phyloP scores from a whole-genome alignment of 2,888 invertebrate species.

The Cryptocephalus primarius region DNA sequence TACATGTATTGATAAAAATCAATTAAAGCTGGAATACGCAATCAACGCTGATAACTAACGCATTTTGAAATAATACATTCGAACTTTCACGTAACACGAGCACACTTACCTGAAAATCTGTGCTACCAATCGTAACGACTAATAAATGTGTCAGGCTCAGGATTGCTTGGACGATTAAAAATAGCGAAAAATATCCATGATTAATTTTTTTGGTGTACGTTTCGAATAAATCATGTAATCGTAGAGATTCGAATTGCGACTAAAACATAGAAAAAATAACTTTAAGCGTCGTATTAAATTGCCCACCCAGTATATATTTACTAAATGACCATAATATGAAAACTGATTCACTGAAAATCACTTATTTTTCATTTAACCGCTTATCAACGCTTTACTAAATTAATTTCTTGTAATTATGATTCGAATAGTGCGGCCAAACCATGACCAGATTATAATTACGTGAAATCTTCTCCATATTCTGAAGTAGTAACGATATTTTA shows the following conservation, averaged over 20 bases:
- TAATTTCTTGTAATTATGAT: too few species aligned
- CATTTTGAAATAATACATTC: too few species aligned
- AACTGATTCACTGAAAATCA: too few species aligned
- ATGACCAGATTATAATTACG: too few species aligned
- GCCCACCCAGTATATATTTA: too few species aligned
- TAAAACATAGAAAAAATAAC: constrained; percentile 36
- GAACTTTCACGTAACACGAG: too few species aligned
- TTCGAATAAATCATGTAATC: constrained; percentile 62
- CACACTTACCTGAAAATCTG: neutral
- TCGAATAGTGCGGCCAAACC: too few species aligned
- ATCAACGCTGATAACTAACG: neutral
- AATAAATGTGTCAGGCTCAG: constrained; percentile 53
- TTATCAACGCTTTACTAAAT: too few species aligned
- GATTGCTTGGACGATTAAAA: constrained; percentile 56
- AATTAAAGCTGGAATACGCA: neutral
- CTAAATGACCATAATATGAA: too few species aligned
- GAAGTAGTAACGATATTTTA: neutral
- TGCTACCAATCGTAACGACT: constrained; percentile 9
- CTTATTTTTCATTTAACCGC: too few species aligned
- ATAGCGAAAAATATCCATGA: constrained; percentile 67
- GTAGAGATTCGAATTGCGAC: constrained; percentile 67
- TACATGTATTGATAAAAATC: neutral
- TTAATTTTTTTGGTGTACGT: constrained; percentile 67
- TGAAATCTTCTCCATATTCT: too few species aligned
- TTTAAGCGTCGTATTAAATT: too few species aligned